Evolutionary conservation across 1,140 invertebrate genomes (phyloP).

Genomic region (Eurosta solidaginis): DNA sequence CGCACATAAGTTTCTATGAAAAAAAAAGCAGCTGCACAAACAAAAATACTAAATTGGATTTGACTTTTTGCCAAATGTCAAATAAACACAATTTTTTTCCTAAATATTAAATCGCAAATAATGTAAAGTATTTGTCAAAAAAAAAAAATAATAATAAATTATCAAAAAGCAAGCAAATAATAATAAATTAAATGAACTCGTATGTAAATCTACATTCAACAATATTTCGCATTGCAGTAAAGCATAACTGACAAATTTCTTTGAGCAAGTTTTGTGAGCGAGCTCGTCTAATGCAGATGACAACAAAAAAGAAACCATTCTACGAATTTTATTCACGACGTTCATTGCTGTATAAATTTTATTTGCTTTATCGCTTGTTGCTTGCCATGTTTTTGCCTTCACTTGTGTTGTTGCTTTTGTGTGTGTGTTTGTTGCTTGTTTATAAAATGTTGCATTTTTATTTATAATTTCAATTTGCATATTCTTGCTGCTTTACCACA

Average conservation of each 20-base stretch:
- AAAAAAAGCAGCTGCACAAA: neutral
- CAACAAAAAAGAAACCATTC: neutral
- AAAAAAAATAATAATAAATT: neutral
- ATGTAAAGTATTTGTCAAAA: neutral
- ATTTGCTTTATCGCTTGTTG: slow-evolving; percentile 10
- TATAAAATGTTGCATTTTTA: slow-evolving; percentile 16
- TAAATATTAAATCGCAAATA: slow-evolving; percentile 9
- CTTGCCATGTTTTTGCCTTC: neutral
- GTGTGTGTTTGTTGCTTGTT: too few species aligned
- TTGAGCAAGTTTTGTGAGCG: neutral
- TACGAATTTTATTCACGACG: neutral
- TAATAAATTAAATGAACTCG: neutral
- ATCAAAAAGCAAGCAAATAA: neutral
- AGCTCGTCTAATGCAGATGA: neutral
- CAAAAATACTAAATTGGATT: slow-evolving; percentile 19
- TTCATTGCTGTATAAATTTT: neutral
- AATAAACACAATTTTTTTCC: neutral
- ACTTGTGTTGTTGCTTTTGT: too few species aligned
- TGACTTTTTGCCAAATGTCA: neutral
- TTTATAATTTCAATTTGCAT: slow-evolving; percentile 31
- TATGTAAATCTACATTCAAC: neutral
- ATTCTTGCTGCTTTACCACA: neutral
- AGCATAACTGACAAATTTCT: neutral
- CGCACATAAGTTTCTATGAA: neutral
- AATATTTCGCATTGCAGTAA: neutral